These are phyloP conservation scores for Tachystola acroxantha DNA, from an alignment of 2,888 invertebrate genomes.

Conservation along the genomic window DNA sequence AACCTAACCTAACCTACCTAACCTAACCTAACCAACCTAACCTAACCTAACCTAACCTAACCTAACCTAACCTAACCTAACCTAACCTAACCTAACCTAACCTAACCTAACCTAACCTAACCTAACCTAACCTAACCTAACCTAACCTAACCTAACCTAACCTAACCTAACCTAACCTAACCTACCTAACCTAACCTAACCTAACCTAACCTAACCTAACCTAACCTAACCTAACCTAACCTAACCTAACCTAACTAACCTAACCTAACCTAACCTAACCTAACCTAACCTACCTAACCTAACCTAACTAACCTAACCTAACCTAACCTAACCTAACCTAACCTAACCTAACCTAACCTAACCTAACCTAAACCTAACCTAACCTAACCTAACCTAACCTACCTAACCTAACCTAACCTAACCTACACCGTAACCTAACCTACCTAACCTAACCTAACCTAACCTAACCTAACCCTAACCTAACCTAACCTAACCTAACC, in stretches of 20 bases:
- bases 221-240: slow-evolving; percentile 16
- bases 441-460: neutral
- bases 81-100: slow-evolving; percentile 14
- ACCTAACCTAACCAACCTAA: slow-evolving; percentile 7
- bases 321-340: neutral
- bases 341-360: neutral
- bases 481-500: neutral
- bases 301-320: slow-evolving; percentile 8
- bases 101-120: slow-evolving; percentile 9
- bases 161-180: slow-evolving; percentile 14
- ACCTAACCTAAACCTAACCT: neutral
- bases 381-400: neutral
- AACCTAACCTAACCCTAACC: neutral
- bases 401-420: neutral
- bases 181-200: slow-evolving; percentile 15
- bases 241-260: slow-evolving; percentile 15
- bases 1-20: no score
- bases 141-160: slow-evolving; percentile 7
- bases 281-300: slow-evolving; percentile 3
- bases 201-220: slow-evolving; percentile 17
- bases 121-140: slow-evolving; percentile 5
- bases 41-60: slow-evolving; percentile 10
- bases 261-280: slow-evolving; percentile 15
- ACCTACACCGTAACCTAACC: neutral
- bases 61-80: slow-evolving; percentile 15